phyloP scores from a whole-genome alignment of 2,888 invertebrate species.

The Drosophila quasianomalipes region DNA sequence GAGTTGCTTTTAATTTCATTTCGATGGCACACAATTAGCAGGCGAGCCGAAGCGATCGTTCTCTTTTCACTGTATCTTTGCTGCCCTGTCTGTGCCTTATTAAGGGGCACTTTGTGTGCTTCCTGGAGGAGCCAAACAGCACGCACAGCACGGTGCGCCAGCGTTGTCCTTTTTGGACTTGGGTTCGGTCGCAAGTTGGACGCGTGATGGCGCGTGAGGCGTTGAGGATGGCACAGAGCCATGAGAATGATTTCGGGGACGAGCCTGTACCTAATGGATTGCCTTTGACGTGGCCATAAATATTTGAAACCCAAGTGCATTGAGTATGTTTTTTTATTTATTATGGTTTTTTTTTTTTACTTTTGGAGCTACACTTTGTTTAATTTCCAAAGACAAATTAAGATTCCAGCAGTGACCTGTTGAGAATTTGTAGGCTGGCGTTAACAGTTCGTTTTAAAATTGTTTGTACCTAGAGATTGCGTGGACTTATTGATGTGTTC shows the following conservation, averaged over 20 bases:
- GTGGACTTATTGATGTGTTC: slow-evolving; percentile 19
- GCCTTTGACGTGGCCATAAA: slow-evolving; percentile 68
- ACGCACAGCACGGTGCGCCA: slow-evolving; percentile 54
- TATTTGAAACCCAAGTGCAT: slow-evolving; percentile 58
- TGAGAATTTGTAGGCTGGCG: slow-evolving; percentile 73
- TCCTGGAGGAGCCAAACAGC: slow-evolving; percentile 59
- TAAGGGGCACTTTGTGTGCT: slow-evolving; percentile 69
- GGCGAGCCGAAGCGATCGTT: slow-evolving; percentile 32
- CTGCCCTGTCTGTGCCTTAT: slow-evolving; percentile 55
- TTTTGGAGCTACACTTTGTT: slow-evolving; percentile 49
- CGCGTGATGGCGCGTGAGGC: slow-evolving; percentile 77
- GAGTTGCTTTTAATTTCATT: slow-evolving; percentile 79
- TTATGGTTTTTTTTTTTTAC: neutral
- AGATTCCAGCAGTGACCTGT: slow-evolving; percentile 43
- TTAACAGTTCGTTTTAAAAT: slow-evolving; percentile 61
- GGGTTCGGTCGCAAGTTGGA: slow-evolving; percentile 60
- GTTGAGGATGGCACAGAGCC: slow-evolving; percentile 40
- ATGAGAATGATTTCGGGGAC: slow-evolving; percentile 35
- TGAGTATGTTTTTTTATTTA: slow-evolving; percentile 31
- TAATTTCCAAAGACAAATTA: slow-evolving; percentile 54
- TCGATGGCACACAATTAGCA: slow-evolving; percentile 78
- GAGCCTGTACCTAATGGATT: slow-evolving; percentile 65
- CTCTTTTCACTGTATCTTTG: slow-evolving; percentile 2
- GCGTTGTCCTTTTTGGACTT: slow-evolving; percentile 61
- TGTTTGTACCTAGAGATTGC: slow-evolving; percentile 34